Conservation (phyloP, 2,113 vertebrate species). For the Brienomyrus longianalis region DNA sequence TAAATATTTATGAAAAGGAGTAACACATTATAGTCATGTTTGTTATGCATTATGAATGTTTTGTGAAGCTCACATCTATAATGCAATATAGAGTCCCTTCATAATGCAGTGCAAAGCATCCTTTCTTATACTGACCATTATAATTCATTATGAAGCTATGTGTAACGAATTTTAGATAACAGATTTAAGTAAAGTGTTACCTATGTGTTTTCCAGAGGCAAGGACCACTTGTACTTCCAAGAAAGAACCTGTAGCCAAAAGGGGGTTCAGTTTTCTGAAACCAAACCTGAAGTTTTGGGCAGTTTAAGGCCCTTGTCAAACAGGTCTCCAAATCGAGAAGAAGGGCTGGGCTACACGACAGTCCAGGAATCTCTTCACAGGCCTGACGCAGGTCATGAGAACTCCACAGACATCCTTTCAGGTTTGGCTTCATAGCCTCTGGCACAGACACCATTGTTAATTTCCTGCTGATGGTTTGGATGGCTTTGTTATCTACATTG, state of each 20-base stretch:
- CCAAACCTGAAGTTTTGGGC: neutral
- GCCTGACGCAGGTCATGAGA: conserved; percentile 32
- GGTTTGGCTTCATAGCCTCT: conserved; percentile 49
- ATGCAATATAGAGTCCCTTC: neutral
- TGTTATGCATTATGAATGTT: neutral
- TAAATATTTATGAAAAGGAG: neutral
- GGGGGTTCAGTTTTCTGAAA: conserved; percentile 29
- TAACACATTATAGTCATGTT: neutral
- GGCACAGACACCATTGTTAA: neutral
- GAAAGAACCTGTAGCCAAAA: conserved; percentile 43
- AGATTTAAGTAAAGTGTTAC: neutral
- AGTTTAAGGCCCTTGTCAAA: conserved; percentile 5
- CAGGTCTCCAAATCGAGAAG: conserved; percentile 12
- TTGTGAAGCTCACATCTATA: neutral
- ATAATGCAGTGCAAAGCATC: neutral
- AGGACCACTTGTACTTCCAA: conserved; percentile 66
- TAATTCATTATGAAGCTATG: neutral
- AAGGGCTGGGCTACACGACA: neutral
- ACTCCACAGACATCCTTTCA: conserved; percentile 74
- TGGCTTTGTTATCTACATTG: neutral
- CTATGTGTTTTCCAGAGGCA: conserved; percentile 55
- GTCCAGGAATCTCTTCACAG: neutral
- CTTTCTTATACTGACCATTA: neutral
- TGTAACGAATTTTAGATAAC: neutral
- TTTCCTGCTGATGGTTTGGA: neutral